These are phyloP conservation scores for Heteromurus nitidus DNA, from an alignment of 2,888 invertebrate species.

Conservation along the genomic window DNA sequence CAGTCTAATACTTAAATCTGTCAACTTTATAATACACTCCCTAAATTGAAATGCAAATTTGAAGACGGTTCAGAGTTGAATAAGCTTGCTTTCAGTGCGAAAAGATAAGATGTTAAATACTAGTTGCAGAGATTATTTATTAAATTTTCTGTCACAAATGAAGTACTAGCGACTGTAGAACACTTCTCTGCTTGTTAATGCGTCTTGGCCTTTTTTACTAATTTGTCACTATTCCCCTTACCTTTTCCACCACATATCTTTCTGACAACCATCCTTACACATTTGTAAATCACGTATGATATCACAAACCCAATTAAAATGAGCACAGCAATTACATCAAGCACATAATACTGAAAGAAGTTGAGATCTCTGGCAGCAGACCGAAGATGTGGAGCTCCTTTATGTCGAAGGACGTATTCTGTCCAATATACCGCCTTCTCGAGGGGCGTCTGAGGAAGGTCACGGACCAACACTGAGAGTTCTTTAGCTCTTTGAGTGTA, in stretches of 20 bases:
- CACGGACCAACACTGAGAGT: conserved; percentile 30
- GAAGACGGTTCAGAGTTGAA: too few species aligned
- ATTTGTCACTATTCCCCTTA: too few species aligned
- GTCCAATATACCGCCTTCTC: conserved; percentile 47
- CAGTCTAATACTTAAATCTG: too few species aligned
- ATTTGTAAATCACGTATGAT: neutral
- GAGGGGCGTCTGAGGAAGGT: conserved; percentile 37
- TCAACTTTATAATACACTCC: too few species aligned
- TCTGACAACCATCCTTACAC: neutral
- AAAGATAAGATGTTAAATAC: too few species aligned
- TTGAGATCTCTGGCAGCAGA: conserved; percentile 49
- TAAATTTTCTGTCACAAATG: too few species aligned
- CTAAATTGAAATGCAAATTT: too few species aligned
- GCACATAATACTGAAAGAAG: conserved; percentile 36
- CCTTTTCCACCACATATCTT: neutral
- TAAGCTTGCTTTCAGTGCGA: too few species aligned
- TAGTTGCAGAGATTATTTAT: too few species aligned
- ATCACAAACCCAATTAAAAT: neutral
- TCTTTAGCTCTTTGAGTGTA: conserved; percentile 31
- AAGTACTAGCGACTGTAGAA: too few species aligned
- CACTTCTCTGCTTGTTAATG: too few species aligned
- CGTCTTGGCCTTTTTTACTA: too few species aligned
- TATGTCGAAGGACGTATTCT: conserved; percentile 73
- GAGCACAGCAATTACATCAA: conserved; percentile 20
- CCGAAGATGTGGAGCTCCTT: conserved; percentile 70